Base-by-base conservation (phyloP, 2,888 invertebrate species). In the Drosophila mulleri region DNA sequence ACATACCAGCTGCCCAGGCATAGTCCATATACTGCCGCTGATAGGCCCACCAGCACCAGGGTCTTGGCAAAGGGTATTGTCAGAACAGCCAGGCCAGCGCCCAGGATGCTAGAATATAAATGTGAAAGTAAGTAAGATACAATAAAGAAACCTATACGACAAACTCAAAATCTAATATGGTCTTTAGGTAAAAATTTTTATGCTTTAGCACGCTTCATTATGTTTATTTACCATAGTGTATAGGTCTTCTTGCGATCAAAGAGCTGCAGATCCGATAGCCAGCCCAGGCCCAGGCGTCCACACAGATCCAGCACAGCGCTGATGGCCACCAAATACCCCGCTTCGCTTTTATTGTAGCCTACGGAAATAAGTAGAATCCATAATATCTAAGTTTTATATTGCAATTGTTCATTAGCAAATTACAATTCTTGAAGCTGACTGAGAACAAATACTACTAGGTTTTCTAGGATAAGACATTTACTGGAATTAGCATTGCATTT, bases 1-100 rank as follows among this genome's bases (percentile, higher is more conserved):
- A 96, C 94, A 91, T 96, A 96, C 96, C 96, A 96, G 88, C 96
- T 95, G 26, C 96, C 96, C 23, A 96, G 94, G 72, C 96, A 96
- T 0, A 96, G 92, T 0, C 96, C 96, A 90, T 96, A 96, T 0
- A 94, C 94, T 7, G 94, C 95, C 50, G 96, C 95, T 1, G 96
- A 95, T 4, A 95, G 93, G 7, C 95, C 95, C 44, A 96, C 92
- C 0, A 95, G 93, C 92, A 95, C 94, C 93, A 96, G 95, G 0
- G 95, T 95, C 8, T 94, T 94, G 44, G 95, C 94, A 73, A 95
- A 94, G 2, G 96, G 96, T 42, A 96, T 94, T 0, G 95, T 93
- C 47, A 96, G 91, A 0, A 96, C 96, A 0, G 96, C 95, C 3
- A 95, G 92, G 0, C 96, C 96, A 12, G 96, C 96, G 5, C 96